Evolutionary conservation across 2,113 vertebrate genomes (phyloP).

Genomic region (Turnix velox): DNA sequence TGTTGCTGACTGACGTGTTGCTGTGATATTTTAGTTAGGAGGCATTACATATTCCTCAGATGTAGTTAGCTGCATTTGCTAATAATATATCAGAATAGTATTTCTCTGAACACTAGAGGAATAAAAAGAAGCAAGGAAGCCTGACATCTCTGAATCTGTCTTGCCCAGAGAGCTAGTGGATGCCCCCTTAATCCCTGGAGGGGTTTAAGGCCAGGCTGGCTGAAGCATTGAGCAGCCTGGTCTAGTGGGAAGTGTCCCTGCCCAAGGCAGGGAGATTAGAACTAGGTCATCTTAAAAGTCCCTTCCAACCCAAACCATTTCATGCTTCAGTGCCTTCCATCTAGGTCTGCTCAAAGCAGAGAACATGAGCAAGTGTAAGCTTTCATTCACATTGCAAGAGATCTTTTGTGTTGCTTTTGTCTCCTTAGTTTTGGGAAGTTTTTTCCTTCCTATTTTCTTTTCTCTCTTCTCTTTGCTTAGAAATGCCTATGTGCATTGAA

Average conservation of each 20-base stretch:
- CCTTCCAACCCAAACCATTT: too few species aligned
- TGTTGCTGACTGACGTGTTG: background rate
- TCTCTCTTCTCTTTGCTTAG: background rate
- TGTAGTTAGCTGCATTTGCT: background rate
- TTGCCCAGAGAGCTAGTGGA: too few species aligned
- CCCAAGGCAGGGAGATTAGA: too few species aligned
- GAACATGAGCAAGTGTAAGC: background rate
- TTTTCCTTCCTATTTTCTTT: background rate
- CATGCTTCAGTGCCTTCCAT: too few species aligned
- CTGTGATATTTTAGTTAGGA: background rate
- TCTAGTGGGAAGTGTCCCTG: too few species aligned
- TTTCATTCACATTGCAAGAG: background rate
- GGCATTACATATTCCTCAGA: background rate
- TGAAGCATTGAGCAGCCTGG: too few species aligned
- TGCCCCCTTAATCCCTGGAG: too few species aligned
- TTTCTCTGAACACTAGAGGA: background rate
- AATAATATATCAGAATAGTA: background rate
- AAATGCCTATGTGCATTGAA: background rate
- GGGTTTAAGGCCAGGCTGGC: too few species aligned
- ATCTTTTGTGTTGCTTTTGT: background rate
- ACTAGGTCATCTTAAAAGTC: too few species aligned
- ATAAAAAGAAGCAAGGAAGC: background rate
- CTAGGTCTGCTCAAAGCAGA: background rate
- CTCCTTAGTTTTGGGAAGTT: background rate
- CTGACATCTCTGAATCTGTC: background rate